Evolutionary conservation across 2,797 vertebrate genomes (phyloP).

Genomic region (Brachyrhaphis roseni): DNA sequence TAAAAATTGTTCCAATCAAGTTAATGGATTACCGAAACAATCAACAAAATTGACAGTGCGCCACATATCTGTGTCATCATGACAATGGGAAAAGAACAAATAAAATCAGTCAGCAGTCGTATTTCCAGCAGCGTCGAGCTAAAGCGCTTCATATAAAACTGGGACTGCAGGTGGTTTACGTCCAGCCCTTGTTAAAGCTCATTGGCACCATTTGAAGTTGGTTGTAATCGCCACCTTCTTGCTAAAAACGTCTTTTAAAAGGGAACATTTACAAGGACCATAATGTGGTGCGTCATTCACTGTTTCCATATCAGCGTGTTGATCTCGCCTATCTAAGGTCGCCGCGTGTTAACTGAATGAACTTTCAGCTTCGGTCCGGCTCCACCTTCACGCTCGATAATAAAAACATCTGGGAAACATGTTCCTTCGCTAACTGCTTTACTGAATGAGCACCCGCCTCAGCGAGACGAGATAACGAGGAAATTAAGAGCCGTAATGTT

Average conservation of each 20-base stretch:
- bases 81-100: background rate
- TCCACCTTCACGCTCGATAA: conserved; percentile 33
- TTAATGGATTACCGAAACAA: background rate
- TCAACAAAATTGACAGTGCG: background rate
- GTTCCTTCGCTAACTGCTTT: background rate
- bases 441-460: background rate
- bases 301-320: conserved; percentile 34
- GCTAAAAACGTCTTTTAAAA: background rate
- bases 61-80: background rate
- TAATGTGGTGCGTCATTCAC: conserved; percentile 5
- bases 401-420: conserved; percentile 17
- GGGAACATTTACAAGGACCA: background rate
- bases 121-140: background rate
- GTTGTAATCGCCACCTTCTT: background rate
- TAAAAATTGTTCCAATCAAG: background rate
- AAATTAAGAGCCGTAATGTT: background rate
- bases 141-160: background rate
- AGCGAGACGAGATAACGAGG: background rate
- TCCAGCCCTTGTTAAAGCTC: conserved; percentile 4
- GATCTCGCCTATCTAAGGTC: conserved; percentile 29
- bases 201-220: background rate
- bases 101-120: background rate
- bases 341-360: conserved; percentile 20
- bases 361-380: conserved; percentile 40
- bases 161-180: background rate